Conservation (phyloP, 2,113 vertebrate species). For the Scytalopus superciliaris region DNA sequence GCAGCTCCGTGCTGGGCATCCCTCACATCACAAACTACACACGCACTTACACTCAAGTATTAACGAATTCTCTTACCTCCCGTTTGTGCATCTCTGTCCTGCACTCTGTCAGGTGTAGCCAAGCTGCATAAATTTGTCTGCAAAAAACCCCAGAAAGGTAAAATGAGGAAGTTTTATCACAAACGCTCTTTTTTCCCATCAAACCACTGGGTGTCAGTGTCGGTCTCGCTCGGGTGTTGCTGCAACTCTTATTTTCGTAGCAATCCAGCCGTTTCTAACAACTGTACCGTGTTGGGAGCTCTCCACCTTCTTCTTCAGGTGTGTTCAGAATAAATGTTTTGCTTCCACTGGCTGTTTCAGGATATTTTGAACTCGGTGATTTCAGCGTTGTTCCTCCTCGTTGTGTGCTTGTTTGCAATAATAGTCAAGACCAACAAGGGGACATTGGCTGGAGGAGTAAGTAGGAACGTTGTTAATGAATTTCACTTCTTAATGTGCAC, state of each 20-base stretch:
- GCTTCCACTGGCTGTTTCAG: slow-evolving; percentile 68
- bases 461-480: slow-evolving; percentile 10
- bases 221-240: accelerated
- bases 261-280: background rate
- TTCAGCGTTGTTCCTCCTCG: slow-evolving; percentile 72
- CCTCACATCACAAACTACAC: background rate
- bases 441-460: slow-evolving; percentile 83
- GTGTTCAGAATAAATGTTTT: background rate
- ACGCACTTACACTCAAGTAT: accelerated
- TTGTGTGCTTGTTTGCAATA: slow-evolving; percentile 76
- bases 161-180: background rate
- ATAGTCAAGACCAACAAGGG: slow-evolving; percentile 52
- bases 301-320: background rate
- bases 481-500: background rate
- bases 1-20: accelerated
- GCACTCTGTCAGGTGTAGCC: background rate
- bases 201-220: background rate
- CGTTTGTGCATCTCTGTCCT: background rate
- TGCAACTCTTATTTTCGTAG: background rate
- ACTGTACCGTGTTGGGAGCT: background rate
- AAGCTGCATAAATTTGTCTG: background rate
- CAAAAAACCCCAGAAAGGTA: background rate
- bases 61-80: background rate
- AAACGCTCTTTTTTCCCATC: background rate
- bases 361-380: slow-evolving; percentile 83